These are phyloP conservation scores for silkworm (Bombyx mori) DNA, from an alignment of 1,140 invertebrate genomes.

Conservation along the genomic window DNA sequence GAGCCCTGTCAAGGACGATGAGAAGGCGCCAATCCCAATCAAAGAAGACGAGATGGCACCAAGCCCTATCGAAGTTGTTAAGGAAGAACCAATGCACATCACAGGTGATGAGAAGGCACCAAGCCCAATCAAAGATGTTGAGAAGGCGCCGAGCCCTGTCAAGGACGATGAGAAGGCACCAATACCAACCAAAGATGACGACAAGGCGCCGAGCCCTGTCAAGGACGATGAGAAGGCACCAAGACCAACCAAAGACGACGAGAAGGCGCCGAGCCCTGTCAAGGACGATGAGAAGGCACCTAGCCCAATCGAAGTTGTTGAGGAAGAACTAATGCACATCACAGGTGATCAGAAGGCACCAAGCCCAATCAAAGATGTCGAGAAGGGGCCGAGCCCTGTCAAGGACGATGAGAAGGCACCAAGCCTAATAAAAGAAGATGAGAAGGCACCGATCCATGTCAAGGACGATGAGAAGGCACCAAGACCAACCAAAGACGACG, in stretches of 20 bases:
- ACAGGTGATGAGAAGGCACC: background rate
- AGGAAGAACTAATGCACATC: too few species aligned
- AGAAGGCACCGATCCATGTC: too few species aligned
- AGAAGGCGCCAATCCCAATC: background rate
- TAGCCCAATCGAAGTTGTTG: background rate
- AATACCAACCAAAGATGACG: too few species aligned
- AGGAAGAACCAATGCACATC: background rate
- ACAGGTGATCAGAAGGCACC: conserved; percentile 3
- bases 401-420: background rate
- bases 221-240: too few species aligned
- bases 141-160: too few species aligned
- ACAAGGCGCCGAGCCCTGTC: too few species aligned
- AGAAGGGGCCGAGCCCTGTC: too few species aligned
- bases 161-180: too few species aligned
- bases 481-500: background rate
- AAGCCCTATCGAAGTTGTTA: background rate
- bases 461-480: conserved; percentile 5
- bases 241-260: background rate
- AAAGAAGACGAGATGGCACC: background rate
- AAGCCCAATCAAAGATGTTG: too few species aligned
- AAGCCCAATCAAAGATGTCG: background rate
- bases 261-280: conserved; percentile 1
- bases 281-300: conserved; percentile 6
- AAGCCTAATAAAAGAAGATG: background rate
- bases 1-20: background rate